Evolutionary conservation across 2,888 invertebrate species (phyloP), one percentile per base, ranked within the genome.

Genomic region (Ligdia adustata): DNA sequence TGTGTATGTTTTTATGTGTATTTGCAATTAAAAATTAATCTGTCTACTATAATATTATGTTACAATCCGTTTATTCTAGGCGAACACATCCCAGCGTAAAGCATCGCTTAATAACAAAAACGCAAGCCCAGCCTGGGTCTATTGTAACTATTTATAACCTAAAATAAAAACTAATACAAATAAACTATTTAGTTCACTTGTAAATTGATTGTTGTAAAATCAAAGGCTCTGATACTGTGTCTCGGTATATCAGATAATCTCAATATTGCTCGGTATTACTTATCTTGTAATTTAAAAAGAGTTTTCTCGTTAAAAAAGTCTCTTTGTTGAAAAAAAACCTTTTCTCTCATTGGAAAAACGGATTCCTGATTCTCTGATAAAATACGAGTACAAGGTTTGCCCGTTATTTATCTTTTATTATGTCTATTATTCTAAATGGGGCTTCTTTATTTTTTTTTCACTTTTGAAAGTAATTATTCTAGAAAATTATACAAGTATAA

Each of bases 161-260:
- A n/a, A n/a, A n/a, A n/a, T n/a, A n/a, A n/a, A n/a, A n/a, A n/a
- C n/a, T n/a, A n/a, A n/a, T n/a, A n/a, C n/a, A n/a, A n/a, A n/a
- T n/a, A n/a, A n/a, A n/a, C n/a, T n/a, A n/a, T n/a, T n/a, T n/a
- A n/a, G n/a, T n/a, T n/a, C n/a, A n/a, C n/a, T n/a, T n/a, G n/a
- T n/a, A n/a, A n/a, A n/a, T n/a, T n/a, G n/a, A n/a, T n/a, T n/a
- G n/a, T n/a, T n/a, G n/a, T n/a, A n/a, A n/a, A n/a, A n/a, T 14
- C 1, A 3, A 28, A 24, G 15, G 15, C 1, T 31, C 16, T 15
- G 6, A 0, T 15, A 31, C 26, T 37, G 61, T 59, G 64, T 62
- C 66, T 69, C 66, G 63, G 69, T 62, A 66, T 71, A 77, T 75
- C 72, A 77, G 74, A 75, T 75, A 75, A 78, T 70, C 75, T 67